phyloP scores from a whole-genome alignment of 2,888 invertebrate genomes.

The Chamaedrilus cognettii region DNA sequence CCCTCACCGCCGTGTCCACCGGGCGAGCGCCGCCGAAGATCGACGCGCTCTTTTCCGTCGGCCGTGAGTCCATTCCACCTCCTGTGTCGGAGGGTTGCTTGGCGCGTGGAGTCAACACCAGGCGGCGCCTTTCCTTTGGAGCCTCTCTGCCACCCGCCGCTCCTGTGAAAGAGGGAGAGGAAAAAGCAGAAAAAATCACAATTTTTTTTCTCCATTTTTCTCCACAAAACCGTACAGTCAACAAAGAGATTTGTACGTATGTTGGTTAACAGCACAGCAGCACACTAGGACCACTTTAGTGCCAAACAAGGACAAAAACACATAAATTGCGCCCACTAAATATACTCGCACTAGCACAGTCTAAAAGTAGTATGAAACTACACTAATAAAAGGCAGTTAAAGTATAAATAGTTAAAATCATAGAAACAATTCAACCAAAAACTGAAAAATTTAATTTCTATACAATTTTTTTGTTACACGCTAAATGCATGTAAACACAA shows the following conservation, averaged over 20 bases:
- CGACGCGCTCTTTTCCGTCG: constrained; percentile 67
- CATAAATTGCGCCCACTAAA: neutral
- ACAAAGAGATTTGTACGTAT: too few species aligned
- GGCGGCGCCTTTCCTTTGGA: constrained; percentile 70
- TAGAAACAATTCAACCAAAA: neutral
- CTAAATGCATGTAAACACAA: neutral
- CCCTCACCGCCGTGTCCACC: constrained; percentile 88
- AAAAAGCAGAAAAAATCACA: neutral
- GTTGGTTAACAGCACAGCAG: too few species aligned
- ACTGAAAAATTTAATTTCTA: too few species aligned
- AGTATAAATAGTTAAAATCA: constrained; percentile 1
- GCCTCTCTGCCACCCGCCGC: too few species aligned
- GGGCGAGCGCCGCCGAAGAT: constrained; percentile 96
- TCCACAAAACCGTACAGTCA: too few species aligned
- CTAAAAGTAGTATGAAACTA: too few species aligned
- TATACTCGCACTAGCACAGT: neutral
- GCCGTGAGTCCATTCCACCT: constrained; percentile 47
- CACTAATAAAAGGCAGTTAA: neutral
- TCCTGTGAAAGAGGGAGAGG: neutral
- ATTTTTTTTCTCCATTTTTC: too few species aligned
- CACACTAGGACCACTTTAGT: too few species aligned
- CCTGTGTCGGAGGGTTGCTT: constrained; percentile 52
- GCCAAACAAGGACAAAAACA: neutral
- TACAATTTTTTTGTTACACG: too few species aligned
- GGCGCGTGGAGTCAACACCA: constrained; percentile 80